These are phyloP conservation scores for Drosophila histrio DNA, from an alignment of 2,888 invertebrate genomes.

Conservation along the genomic window DNA sequence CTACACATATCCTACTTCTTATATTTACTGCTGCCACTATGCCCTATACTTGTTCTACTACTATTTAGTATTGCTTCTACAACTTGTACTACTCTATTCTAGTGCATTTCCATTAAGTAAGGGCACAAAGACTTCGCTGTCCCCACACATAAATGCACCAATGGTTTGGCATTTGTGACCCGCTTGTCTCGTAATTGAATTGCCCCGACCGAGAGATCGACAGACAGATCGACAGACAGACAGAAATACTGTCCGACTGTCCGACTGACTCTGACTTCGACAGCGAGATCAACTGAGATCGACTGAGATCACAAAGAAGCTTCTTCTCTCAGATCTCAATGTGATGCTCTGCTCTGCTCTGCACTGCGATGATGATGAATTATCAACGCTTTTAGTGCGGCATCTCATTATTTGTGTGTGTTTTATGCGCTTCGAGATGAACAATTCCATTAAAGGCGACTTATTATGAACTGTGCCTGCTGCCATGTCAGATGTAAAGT, in stretches of 20 bases:
- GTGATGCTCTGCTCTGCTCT: constrained; percentile 1
- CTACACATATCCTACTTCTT: no score
- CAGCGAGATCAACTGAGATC: background rate
- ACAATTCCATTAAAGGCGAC: constrained; percentile 57
- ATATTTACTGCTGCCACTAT: no score
- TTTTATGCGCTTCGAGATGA: constrained; percentile 24
- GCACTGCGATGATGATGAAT: constrained; percentile 53
- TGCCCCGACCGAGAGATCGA: constrained; percentile 17
- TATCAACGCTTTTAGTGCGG: constrained; percentile 47
- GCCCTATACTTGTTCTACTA: background rate
- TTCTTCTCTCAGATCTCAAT: constrained; percentile 25
- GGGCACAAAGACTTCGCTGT: constrained; percentile 15
- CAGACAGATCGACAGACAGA: background rate
- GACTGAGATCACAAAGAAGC: constrained; percentile 28
- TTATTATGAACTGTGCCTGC: constrained; percentile 1
- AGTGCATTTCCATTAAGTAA: background rate
- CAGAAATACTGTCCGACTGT: background rate
- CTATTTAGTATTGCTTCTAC: background rate
- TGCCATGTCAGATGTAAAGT: constrained; percentile 21
- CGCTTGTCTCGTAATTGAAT: constrained; percentile 49
- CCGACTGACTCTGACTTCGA: background rate
- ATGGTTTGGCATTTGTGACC: constrained; percentile 33
- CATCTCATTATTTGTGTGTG: constrained; percentile 8
- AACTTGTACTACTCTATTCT: background rate
- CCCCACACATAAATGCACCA: background rate